These are phyloP conservation scores for Etia nguti DNA, from an alignment of 2,113 vertebrate genomes.

Conservation along the genomic window DNA sequence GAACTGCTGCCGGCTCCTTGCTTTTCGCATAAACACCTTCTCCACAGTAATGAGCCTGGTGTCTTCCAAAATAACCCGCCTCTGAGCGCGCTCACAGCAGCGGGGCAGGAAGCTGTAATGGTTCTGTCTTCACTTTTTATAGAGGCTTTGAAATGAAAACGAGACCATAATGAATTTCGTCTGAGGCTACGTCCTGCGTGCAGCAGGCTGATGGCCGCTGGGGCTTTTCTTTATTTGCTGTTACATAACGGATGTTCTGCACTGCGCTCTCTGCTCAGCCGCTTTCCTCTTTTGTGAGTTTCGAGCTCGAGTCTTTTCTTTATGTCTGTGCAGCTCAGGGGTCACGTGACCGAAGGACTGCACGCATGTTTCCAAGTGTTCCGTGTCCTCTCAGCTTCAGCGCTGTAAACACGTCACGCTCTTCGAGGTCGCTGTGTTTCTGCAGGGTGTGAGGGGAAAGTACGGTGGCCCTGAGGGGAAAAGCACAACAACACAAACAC, in stretches of 20 bases:
- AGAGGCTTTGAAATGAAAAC: background rate
- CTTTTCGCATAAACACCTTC: background rate
- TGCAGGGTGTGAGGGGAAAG: background rate
- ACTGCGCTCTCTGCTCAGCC: background rate
- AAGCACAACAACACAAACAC: background rate
- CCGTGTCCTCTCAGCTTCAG: background rate
- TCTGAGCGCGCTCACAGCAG: background rate
- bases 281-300: background rate
- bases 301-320: background rate
- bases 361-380: background rate
- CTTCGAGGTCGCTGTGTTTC: background rate
- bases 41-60: background rate
- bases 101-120: background rate
- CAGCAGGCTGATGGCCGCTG: background rate
- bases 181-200: background rate
- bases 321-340: background rate
- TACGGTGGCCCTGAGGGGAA: background rate
- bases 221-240: background rate
- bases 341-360: background rate
- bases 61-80: background rate
- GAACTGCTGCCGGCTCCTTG: background rate
- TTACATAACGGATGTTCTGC: slow-evolving; percentile 6
- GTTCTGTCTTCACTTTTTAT: background rate
- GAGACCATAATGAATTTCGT: background rate
- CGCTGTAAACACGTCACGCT: fast-evolving